Base-by-base conservation (phyloP, 2,113 vertebrate species). In the Microcebus lehilahytsara region DNA sequence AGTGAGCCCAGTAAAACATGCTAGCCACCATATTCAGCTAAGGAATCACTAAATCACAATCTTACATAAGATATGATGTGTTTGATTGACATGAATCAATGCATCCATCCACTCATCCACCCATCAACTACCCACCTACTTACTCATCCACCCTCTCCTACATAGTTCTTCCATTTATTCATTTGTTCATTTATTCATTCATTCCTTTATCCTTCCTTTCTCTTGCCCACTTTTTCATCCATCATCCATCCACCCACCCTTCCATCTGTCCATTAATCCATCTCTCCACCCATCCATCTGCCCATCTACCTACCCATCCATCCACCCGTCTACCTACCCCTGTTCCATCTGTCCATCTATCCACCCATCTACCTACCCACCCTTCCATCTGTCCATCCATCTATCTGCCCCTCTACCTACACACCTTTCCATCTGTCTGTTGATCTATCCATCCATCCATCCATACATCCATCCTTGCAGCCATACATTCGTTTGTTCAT, bases 361-460 rank as follows among this genome's bases (percentile, higher is more conserved):
- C 8, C 14, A 25, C 66, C 22, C 40, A 49, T 7, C 8, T 42
- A 22, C 5, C 23, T 58, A 64, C 37, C 12, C 19, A 66, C 16
- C 40, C 22, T 4, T 3, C 23, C n/a, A 34, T 1, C 20, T 0
- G 9, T 30, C 11, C 49, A 20, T 16, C 22, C 23, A 23, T 25
- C n/a, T n/a, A n/a, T n/a, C 62, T 56, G 12, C 25, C 37, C 42
- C 7, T 13, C 46, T 27, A 53, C 13, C 27, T 14, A 53, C 51
- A 53, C 14, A 53, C 51, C 51, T 13, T 53, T 53, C 64, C 13
- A 6, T 34, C 5, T 40, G 49, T 66, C 6, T 19, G 3, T 79
- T 23, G 12, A 9, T 7, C 20, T 27, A 14, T 19, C 58, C 25
- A 5, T 9, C 3, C 20, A 27, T 62, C 16, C 46, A 27, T 62